Evolutionary conservation across 2,797 vertebrate species (phyloP), one percentile per base, ranked within the genome.

Genomic region (Antennarius maculatus): DNA sequence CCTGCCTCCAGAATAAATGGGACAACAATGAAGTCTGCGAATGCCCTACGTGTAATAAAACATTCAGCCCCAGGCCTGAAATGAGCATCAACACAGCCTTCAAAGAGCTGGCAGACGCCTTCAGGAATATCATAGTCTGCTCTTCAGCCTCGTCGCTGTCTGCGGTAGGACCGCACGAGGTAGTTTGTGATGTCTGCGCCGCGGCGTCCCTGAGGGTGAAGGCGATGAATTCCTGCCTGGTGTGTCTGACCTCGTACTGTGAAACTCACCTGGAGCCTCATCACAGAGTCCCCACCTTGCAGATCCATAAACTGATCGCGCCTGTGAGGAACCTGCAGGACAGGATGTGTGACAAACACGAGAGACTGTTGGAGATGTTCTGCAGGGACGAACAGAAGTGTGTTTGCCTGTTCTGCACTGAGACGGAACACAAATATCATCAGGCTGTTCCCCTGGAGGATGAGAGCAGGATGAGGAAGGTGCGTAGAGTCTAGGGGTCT

Each of bases 171-270:
- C 79, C 81, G 0, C 86, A 80, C 0, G 88, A 88, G 27, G 86
- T 90, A 54, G 55, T 66, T 23, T 93, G 91, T 14, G 87, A 91
- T 1, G 82, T 90, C 17, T 93, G 92, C 2, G 46, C 75, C 0
- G 47, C 74, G 0, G 16, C 52, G 0, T 76, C 82, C n/a, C 61
- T 65, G 53, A 76, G 63, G 72, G 72, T 80, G 17, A 71, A 55
- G 29, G 91, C 91, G 7, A 43, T 79, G 9, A 88, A 87, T 77
- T 92, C 90, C 58, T 93, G 90, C 48, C 61, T 92, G 75, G 88
- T 82, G 61, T 93, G 90, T 34, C 76, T 88, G 76, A 85, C 83
- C 7, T 91, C 88, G 0, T 93, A 91, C 83, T 92, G 91, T 3
- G 27, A 80, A 0, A 42, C 29, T 41, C 91, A 92, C 79, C 74